Conservation (phyloP, 2,113 vertebrate genomes). For the Misgurnus mizolepis region DNA sequence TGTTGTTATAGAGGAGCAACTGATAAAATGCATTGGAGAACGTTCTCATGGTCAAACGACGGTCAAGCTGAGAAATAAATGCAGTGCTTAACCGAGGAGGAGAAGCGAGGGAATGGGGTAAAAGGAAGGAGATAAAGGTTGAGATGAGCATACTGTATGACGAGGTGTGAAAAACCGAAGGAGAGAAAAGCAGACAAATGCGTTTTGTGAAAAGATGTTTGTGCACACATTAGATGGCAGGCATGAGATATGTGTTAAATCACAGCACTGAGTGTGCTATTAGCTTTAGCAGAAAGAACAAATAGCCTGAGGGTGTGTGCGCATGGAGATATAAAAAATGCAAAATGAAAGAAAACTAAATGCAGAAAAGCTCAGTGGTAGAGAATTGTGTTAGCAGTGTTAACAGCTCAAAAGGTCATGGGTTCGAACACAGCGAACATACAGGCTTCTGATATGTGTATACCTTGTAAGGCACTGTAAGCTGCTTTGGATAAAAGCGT, state of each 20-base stretch:
- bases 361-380: too few species aligned
- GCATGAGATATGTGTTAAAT: conserved; percentile 19
- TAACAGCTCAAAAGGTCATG: too few species aligned
- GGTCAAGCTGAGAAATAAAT: conserved; percentile 28
- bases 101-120: background rate
- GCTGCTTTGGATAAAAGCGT: too few species aligned
- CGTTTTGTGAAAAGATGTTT: background rate
- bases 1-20: conserved; percentile 10
- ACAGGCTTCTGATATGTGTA: too few species aligned
- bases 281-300: conserved; percentile 10
- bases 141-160: conserved; percentile 2
- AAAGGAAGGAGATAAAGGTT: background rate
- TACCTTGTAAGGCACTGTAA: too few species aligned
- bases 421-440: too few species aligned
- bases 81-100: background rate
- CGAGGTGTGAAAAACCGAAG: background rate
- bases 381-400: background rate
- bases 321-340: conserved; percentile 18
- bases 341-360: background rate
- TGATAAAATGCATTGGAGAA: conserved; percentile 1
- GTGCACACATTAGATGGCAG: background rate
- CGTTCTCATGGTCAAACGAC: conserved; percentile 1
- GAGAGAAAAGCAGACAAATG: background rate
- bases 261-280: background rate
- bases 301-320: background rate